Base-by-base conservation (phyloP, 2,888 invertebrate genomes). In the Cataglyphis rosenhaueri region DNA sequence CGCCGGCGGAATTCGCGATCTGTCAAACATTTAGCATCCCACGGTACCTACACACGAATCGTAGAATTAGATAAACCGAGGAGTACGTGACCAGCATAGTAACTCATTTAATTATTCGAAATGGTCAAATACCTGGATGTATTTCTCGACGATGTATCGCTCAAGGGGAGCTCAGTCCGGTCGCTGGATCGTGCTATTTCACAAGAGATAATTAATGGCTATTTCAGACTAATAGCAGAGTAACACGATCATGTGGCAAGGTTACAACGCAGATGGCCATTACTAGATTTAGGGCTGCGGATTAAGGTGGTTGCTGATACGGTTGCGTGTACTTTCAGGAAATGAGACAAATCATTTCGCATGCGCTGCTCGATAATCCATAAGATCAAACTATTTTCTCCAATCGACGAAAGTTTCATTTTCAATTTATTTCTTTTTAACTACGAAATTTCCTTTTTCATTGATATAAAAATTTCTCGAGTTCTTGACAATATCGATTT, bases 101-200 rank as follows among this genome's bases (percentile, higher is more conserved):
- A 71, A 62, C 75, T 83, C 44, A 89, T 85, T 91, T 92, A 92
- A 92, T 92, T 91, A 92, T 88, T 88, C 89, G 90, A 89, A 91
- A 91, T 90, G 89, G 89, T 90, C 89, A 91, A 92, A 92, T 91
- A 92, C 88, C 90, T 89, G 88, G 89, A 90, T 92, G 89, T 88
- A 89, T 92, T 91, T 91, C 90, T 88, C 85, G 87, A 88, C 81
- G 88, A 85, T 87, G 89, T 84, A 82, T 32, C 44, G 38, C 59
- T 61, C n/a, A n/a, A 81, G 71, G 70, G 81, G 84, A 83, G 86
- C 85, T 85, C 86, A 84, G 83, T 55, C 78, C 71, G 76, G 85
- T 78, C 87, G 78, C 86, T 66, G 84, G 79, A 73, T 82, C 84
- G 83, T 85, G 85, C 86, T 90, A 86, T 91, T 91, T 88, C 87